Evolutionary conservation across 2,888 invertebrate species (phyloP).

Genomic region (Oxycera nigricornis): DNA sequence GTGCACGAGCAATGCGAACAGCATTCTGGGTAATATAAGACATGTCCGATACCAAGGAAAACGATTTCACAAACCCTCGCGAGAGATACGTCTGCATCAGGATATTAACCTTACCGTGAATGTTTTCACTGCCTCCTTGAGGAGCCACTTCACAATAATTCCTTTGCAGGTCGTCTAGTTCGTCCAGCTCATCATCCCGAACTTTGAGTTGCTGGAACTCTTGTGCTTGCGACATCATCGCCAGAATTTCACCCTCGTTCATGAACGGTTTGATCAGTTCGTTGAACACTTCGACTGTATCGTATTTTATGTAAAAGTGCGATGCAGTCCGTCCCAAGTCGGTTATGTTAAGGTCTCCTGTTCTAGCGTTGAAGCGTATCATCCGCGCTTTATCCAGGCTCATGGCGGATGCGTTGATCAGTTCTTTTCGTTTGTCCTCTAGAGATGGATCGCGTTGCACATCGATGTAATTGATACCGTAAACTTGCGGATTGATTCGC

Average conservation of each 20-base stretch:
- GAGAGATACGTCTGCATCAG: conserved; percentile 90
- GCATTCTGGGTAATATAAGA: conserved; percentile 75
- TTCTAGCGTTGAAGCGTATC: conserved; percentile 87
- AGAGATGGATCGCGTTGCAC: conserved; percentile 80
- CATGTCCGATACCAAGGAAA: conserved; percentile 60
- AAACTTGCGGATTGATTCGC: conserved; percentile 86
- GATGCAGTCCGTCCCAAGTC: conserved; percentile 96
- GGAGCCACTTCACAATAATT: conserved; percentile 81
- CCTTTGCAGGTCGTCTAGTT: conserved; percentile 79
- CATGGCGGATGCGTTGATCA: conserved; percentile 82
- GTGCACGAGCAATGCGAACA: conserved; percentile 85
- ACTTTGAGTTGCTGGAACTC: conserved; percentile 97
- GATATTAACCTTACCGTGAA: conserved; percentile 94
- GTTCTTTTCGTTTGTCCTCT: conserved; percentile 75
- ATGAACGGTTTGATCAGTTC: conserved; percentile 80
- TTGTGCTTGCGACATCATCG: conserved; percentile 88
- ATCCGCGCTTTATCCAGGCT: conserved; percentile 90
- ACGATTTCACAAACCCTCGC: conserved; percentile 73
- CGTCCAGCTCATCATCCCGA: conserved; percentile 92
- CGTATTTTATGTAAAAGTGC: conserved; percentile 96
- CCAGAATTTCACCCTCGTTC: conserved; percentile 86
- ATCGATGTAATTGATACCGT: conserved; percentile 69
- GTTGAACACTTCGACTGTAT: conserved; percentile 93
- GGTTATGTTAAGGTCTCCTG: conserved; percentile 80
- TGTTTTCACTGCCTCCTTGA: conserved; percentile 84